Base-by-base conservation (phyloP, 1,140 invertebrate genomes). In the Phthorimaea operculella region DNA sequence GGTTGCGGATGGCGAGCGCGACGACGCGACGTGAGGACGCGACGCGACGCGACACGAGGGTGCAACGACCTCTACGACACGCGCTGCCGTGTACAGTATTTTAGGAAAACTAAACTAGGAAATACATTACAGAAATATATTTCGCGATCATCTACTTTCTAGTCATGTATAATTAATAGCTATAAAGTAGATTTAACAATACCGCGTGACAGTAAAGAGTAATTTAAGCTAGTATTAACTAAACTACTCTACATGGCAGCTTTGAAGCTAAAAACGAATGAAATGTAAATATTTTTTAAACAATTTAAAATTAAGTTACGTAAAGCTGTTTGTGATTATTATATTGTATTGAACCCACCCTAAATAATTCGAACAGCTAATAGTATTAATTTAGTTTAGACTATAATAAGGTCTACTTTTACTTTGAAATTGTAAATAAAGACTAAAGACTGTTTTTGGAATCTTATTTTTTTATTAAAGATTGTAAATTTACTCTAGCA, bases 391-490 rank as follows among this genome's bases (percentile, higher is more conserved):
- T 28, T 47, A 47, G 44, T 11, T 50, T 1, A 28, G 57, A 64
- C 48, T 49, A 59, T 54, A 58, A 63, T 61, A 65, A 74, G 76
- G 67, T 60, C 57, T 70, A 28, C 55, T 54, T 63, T 42, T 62
- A 59, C 52, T 60, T 44, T 33, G 63, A 60, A 56, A 63, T 61
- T 80, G 77, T 81, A 81, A 81, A 81, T 81, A 79, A 81, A 80
- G 12, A 73, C 54, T 53, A 63, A 74, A 71, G 59, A 71, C 59
- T 78, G 67, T 72, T 69, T 59, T 64, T 55, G 57, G 49, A 57
- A 64, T 50, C 72, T 76, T 72, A 73, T 75, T 75, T 76, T 65
- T 63, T 74, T 57, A 59, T 67, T 77, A 70, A 66, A 64, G n/a
- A 21, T 72, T 72, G 72, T 72, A 74, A 77, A 75, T 72, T 72